Evolutionary conservation across 2,113 vertebrate species (phyloP), one percentile per base, ranked within the genome.

Genomic region (Colossoma macropomum): DNA sequence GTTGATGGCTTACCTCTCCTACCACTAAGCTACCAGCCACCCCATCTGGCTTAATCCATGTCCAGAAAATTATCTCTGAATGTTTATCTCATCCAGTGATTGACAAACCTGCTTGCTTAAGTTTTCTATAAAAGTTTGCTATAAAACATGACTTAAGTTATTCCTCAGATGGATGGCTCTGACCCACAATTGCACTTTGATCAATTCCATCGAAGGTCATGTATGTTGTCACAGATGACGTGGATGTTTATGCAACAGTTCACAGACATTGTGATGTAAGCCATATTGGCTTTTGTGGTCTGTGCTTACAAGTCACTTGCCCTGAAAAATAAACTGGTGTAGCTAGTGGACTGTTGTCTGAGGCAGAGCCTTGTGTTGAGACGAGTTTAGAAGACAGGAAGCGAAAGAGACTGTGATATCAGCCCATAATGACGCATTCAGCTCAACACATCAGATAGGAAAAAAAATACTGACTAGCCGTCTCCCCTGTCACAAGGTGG

Each of bases 401-500:
- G 87, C 84, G 56, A 60, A 86, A 81, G 71, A 86, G 78, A 81
- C 81, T 25, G 79, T 86, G 80, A 80, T 82, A 80, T 82, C 85
- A 86, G 80, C 79, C 69, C 27, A 50, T 85, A 79, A 72, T 87
- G 86, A 87, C 79, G 80, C 86, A 87, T 85, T 82, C 56, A 71
- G 72, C 77, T 79, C 66, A 79, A 84, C 79, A 79, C 82, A 87
- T 87, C 75, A 85, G 63, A 82, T 81, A 84, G 79, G 62, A 79
- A 70, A 85, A 84, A 87, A 84, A 83, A 77, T 16, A 70, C 82
- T 71, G 82, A 72, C 86, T 87, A 75, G 82, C 63, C 45, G 82
- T 87, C 79, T 62, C 82, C 79, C n/a, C 54, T 84, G 79, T 87
- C 86, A 87, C 86, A 85, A 84, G 86, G 72, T 85, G 80, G 52